Evolutionary conservation across 2,113 vertebrate species (phyloP).

Genomic region (Melanocharis versteri): DNA sequence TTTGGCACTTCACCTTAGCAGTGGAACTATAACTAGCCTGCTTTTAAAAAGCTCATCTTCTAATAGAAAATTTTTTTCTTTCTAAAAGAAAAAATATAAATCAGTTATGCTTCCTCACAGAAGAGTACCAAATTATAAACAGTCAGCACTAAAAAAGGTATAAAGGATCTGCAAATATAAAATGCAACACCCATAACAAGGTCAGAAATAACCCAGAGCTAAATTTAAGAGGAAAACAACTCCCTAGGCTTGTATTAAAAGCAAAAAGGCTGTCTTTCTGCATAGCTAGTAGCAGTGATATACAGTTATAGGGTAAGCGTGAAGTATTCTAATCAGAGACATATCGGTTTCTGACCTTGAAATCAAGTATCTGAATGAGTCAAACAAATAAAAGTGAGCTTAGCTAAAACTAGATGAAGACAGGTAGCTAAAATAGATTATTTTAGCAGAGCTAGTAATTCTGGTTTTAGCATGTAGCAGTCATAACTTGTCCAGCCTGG

Average conservation of each 20-base stretch:
- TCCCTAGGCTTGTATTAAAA: background rate
- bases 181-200: background rate
- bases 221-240: background rate
- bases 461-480: background rate
- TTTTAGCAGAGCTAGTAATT: background rate
- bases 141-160: background rate
- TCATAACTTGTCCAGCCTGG: background rate
- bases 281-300: background rate
- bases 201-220: background rate
- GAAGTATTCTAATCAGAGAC: background rate
- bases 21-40: background rate
- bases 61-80: too few species aligned
- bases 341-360: background rate
- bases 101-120: background rate
- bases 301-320: background rate
- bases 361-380: background rate
- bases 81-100: background rate
- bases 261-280: background rate
- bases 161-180: background rate
- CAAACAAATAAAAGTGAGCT: background rate
- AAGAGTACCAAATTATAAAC: background rate
- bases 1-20: background rate
- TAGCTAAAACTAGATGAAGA: background rate
- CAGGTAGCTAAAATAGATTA: background rate
- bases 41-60: background rate